These are phyloP conservation scores for Agrilus cyanescens DNA, from an alignment of 2,888 invertebrate genomes.

Conservation along the genomic window DNA sequence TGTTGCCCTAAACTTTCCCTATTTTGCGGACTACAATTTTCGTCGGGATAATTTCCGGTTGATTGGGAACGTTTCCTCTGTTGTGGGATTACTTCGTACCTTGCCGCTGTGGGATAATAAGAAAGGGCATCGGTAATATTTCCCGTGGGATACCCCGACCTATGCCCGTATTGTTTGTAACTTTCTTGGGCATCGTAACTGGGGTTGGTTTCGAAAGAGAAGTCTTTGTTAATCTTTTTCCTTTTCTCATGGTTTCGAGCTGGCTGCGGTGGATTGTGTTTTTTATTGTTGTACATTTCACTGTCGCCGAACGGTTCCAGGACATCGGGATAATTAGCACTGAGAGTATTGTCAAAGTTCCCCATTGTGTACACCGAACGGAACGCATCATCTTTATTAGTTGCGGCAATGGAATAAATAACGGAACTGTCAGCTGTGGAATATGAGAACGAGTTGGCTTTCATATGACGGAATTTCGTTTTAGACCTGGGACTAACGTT, in stretches of 20 bases:
- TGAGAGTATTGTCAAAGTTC: slow-evolving; percentile 49
- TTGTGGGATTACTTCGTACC: slow-evolving; percentile 48
- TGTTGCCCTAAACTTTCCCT: no score
- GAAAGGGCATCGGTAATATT: slow-evolving; percentile 69
- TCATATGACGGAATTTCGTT: slow-evolving; percentile 28
- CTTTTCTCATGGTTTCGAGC: slow-evolving; percentile 37
- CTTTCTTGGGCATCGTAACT: slow-evolving; percentile 46
- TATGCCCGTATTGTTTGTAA: slow-evolving; percentile 51
- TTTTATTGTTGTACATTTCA: slow-evolving; percentile 35
- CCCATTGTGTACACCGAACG: slow-evolving; percentile 65
- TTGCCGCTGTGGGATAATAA: slow-evolving; percentile 64
- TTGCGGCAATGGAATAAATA: slow-evolving; percentile 64
- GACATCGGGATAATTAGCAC: slow-evolving; percentile 54
- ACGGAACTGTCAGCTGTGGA: slow-evolving; percentile 45
- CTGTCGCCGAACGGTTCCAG: slow-evolving; percentile 47
- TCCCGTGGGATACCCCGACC: slow-evolving; percentile 58
- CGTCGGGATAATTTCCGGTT: slow-evolving; percentile 45
- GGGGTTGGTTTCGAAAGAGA: slow-evolving; percentile 39
- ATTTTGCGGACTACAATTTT: slow-evolving; percentile 39
- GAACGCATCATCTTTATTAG: slow-evolving; percentile 55
- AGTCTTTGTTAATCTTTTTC: slow-evolving; percentile 41
- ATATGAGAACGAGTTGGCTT: slow-evolving; percentile 30
- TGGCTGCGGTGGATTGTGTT: slow-evolving; percentile 43
- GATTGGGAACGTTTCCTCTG: slow-evolving; percentile 46
- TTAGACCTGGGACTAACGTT: slow-evolving; percentile 41